Evolutionary conservation across 2,113 vertebrate species (phyloP).

Genomic region (Nipponia nippon): DNA sequence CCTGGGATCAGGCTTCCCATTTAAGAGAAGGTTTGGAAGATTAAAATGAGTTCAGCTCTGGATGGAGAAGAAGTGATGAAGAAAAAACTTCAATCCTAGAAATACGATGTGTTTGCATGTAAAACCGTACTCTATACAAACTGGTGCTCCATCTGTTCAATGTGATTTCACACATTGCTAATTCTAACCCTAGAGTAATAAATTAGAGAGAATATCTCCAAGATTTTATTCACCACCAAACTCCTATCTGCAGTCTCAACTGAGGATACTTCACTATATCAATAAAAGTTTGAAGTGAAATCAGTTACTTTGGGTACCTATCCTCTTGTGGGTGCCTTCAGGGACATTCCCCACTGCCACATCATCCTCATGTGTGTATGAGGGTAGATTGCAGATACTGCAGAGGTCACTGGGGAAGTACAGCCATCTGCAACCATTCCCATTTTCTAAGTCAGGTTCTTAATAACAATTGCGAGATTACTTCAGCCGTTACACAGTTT

Average conservation of each 20-base stretch:
- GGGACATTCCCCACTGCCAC: neutral
- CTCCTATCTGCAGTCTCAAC: neutral
- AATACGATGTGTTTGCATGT: neutral
- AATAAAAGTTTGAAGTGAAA: neutral
- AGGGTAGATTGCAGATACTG: neutral
- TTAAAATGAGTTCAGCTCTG: neutral
- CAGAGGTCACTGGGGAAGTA: neutral
- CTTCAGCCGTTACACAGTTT: neutral
- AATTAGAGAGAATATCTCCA: neutral
- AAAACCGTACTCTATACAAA: neutral
- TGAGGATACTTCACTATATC: neutral
- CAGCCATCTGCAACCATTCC: neutral
- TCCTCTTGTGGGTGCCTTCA: neutral
- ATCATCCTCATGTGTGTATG: neutral
- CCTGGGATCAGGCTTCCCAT: neutral
- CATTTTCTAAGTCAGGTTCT: neutral
- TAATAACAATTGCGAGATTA: neutral
- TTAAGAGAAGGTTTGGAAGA: neutral
- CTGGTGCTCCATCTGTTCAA: neutral
- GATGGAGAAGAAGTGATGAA: neutral
- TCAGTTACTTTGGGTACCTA: neutral
- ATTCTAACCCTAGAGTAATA: neutral
- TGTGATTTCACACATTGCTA: neutral
- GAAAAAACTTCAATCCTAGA: neutral
- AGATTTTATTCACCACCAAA: neutral